A percentile compares a stretch with the other conserved stretches of the same genome.
Evolutionary conservation across 2,888 invertebrate genomes (phyloP).

Genomic region (Drosophila putrida): DNA sequence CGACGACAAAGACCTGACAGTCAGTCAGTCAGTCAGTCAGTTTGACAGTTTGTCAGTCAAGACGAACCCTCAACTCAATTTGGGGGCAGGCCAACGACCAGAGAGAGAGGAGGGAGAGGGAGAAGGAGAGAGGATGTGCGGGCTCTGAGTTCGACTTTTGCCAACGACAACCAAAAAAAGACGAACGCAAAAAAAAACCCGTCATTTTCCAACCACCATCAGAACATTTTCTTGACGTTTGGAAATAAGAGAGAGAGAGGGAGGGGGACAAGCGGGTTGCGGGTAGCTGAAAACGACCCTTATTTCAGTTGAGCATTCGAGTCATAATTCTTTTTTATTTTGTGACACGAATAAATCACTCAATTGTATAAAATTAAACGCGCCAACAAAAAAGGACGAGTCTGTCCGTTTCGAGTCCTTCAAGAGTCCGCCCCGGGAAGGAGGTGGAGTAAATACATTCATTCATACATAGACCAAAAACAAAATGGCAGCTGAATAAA

Average conservation of each 20-base stretch:
- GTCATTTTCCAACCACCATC: conserved; percentile 59
- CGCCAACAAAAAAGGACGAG: conserved; percentile 54
- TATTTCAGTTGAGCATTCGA: conserved; percentile 68
- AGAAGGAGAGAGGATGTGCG: conserved; percentile 37
- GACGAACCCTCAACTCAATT: conserved; percentile 38
- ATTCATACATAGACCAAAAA: conserved; percentile 53
- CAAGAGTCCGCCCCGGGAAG: conserved; percentile 3
- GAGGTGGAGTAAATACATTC: background rate
- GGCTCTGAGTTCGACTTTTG: conserved; percentile 34
- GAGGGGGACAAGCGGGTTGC: background rate
- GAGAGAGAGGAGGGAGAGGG: too few relatives aligned
- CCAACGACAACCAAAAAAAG: conserved; percentile 17
- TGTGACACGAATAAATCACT: conserved; percentile 85
- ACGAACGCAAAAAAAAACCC: conserved; percentile 16
- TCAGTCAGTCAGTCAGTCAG: conserved; percentile 57
- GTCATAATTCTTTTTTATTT: conserved; percentile 83
- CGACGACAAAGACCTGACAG: conserved; percentile 40
- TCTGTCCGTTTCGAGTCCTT: conserved; percentile 25
- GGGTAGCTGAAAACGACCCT: conserved; percentile 71
- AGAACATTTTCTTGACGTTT: conserved; percentile 44
- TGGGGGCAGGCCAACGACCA: conserved; percentile 53
- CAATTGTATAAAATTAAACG: conserved; percentile 83
- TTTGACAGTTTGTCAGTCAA: conserved; percentile 38
- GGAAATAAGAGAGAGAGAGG: background rate
- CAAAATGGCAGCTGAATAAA: conserved; percentile 79